Evolutionary conservation across 2,113 vertebrate species (phyloP).

Genomic region (Halcyon malimbica): DNA sequence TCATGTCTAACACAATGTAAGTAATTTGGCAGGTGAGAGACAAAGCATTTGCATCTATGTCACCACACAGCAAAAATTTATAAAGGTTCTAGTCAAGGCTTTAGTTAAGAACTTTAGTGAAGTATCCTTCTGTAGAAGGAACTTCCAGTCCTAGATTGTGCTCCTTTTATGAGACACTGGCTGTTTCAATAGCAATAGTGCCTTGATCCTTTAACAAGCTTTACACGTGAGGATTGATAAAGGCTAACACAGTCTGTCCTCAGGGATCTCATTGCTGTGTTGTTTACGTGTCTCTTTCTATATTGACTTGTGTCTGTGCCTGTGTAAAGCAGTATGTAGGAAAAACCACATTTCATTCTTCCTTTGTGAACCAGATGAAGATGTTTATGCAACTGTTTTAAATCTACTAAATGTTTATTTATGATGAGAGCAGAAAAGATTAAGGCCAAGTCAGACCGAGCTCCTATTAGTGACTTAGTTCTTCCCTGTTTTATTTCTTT

Average conservation of each 20-base stretch:
- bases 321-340: background rate
- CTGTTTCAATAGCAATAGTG: background rate
- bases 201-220: background rate
- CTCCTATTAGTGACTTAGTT: background rate
- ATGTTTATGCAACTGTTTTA: background rate
- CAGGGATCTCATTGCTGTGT: background rate
- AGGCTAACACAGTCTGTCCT: background rate
- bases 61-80: background rate
- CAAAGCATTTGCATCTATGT: background rate
- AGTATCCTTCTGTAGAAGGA: background rate
- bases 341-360: background rate
- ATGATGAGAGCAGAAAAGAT: background rate
- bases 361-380: background rate
- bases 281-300: background rate
- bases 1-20: background rate
- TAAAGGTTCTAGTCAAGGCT: background rate
- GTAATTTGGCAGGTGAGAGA: background rate
- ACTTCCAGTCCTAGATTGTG: background rate
- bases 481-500: constrained; percentile 19
- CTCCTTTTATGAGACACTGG: background rate
- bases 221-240: background rate
- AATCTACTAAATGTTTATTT: background rate
- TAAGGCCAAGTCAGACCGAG: background rate
- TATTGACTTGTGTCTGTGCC: background rate
- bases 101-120: background rate